Percentiles rank a stretch among this genome's conserved stretches.
Evolutionary conservation across 2,797 vertebrate genomes (phyloP).

Genomic region (Enteromius mattozi): DNA sequence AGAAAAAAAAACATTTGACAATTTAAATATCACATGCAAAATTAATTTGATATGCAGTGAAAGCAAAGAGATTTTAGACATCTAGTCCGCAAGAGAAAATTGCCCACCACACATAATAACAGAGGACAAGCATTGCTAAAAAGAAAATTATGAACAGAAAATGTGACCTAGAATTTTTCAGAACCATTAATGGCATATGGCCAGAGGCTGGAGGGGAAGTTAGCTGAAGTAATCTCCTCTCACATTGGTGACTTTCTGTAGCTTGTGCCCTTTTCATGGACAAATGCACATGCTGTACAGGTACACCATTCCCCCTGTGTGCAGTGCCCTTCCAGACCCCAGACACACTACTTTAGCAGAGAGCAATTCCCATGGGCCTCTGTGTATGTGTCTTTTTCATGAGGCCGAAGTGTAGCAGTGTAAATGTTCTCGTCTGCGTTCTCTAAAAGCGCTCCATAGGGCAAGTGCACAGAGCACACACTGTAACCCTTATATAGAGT

Average conservation of each 20-base stretch:
- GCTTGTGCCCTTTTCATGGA: conserved; percentile 39
- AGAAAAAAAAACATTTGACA: no score
- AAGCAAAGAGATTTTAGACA: background rate
- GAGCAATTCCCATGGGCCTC: background rate
- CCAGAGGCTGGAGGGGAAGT: background rate
- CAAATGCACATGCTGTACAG: conserved; percentile 32
- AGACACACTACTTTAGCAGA: conserved; percentile 20
- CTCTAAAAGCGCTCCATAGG: background rate
- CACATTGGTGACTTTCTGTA: conserved; percentile 26
- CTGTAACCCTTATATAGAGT: background rate
- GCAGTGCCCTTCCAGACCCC: conserved; percentile 24
- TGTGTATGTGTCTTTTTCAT: conserved; percentile 13
- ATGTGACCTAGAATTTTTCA: background rate
- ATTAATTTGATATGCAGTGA: background rate
- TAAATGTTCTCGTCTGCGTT: conserved; percentile 9
- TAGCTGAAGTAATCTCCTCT: conserved; percentile 14
- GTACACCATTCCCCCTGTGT: background rate
- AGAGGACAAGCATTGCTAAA: background rate
- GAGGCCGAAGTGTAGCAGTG: conserved; percentile 5
- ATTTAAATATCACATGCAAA: background rate
- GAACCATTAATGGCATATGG: background rate
- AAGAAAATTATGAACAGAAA: background rate
- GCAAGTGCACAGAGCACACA: background rate
- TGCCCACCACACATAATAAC: background rate
- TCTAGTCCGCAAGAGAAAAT: background rate